These are phyloP conservation scores for Brachionus plicatilis DNA, from an alignment of 1,140 invertebrate species.

Conservation along the genomic window DNA sequence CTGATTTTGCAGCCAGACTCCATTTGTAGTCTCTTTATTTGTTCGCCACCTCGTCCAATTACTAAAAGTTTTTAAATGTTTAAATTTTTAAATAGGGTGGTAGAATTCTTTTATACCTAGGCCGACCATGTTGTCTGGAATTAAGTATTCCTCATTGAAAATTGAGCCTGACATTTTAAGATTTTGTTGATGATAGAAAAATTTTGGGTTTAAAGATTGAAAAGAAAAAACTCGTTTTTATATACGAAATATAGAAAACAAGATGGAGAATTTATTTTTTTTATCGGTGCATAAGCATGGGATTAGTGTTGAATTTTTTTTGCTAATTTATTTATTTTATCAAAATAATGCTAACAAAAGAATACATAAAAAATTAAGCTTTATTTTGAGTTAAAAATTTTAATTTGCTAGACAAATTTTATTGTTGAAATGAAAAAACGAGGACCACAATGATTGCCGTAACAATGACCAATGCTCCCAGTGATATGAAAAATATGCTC, in stretches of 20 bases:
- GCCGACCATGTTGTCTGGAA: conserved; percentile 38
- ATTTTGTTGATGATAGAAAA: neutral
- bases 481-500: neutral
- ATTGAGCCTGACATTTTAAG: conserved; percentile 22
- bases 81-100: neutral
- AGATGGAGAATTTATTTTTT: neutral
- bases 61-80: conserved; percentile 43
- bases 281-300: neutral
- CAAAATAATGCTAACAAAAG: no score
- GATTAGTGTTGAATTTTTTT: neutral
- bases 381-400: neutral
- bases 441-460: neutral
- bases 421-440: neutral
- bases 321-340: no score
- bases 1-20: conserved; percentile 96
- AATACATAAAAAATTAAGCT: neutral
- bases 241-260: neutral
- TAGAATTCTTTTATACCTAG: conserved; percentile 35
- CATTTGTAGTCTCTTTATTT: conserved; percentile 85
- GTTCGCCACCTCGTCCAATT: conserved; percentile 84
- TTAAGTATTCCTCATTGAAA: conserved; percentile 28
- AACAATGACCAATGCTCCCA: neutral
- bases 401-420: neutral
- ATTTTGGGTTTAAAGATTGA: neutral
- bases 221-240: neutral